Percentiles rank a stretch among this genome's conserved stretches.
phyloP scores from a whole-genome alignment of 2,113 vertebrate species.

The Acanthisitta chloris region DNA sequence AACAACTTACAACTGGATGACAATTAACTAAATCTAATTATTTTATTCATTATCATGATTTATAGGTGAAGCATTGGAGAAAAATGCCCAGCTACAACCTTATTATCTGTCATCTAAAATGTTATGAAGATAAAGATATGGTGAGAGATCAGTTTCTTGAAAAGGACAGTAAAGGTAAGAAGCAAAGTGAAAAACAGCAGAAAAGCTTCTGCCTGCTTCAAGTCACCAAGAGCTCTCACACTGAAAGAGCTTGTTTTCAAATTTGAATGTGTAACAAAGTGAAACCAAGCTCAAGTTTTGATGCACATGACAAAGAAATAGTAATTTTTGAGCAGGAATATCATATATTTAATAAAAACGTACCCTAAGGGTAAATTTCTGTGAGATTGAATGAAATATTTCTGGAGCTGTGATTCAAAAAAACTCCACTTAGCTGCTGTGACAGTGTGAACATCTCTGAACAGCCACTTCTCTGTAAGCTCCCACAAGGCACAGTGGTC shows the following conservation, averaged over 20 bases:
- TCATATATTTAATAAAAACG: not conserved
- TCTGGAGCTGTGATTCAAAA: not conserved
- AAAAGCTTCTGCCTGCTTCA: not conserved
- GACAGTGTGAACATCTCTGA: accelerated
- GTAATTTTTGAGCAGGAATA: not conserved
- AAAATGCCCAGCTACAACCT: not conserved
- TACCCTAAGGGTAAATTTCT: not conserved
- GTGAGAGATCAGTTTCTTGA: not conserved
- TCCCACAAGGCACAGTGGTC: not conserved
- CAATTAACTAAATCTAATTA: slow-evolving; percentile 6
- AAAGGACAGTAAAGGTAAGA: not conserved
- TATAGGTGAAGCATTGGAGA: not conserved
- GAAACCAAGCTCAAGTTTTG: not conserved
- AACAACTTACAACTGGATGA: not conserved
- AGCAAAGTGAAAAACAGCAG: not conserved
- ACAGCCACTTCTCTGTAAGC: not conserved
- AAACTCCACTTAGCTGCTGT: not conserved
- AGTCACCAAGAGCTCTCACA: not conserved
- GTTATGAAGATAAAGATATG: not conserved
- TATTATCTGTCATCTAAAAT: not conserved
- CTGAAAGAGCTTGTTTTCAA: not conserved
- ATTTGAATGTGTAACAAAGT: not conserved
- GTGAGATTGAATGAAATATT: not conserved
- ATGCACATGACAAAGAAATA: not conserved
- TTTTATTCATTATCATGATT: not conserved